phyloP scores from a whole-genome alignment of 2,113 vertebrate genomes.

The Nothobranchius kuhntae region DNA sequence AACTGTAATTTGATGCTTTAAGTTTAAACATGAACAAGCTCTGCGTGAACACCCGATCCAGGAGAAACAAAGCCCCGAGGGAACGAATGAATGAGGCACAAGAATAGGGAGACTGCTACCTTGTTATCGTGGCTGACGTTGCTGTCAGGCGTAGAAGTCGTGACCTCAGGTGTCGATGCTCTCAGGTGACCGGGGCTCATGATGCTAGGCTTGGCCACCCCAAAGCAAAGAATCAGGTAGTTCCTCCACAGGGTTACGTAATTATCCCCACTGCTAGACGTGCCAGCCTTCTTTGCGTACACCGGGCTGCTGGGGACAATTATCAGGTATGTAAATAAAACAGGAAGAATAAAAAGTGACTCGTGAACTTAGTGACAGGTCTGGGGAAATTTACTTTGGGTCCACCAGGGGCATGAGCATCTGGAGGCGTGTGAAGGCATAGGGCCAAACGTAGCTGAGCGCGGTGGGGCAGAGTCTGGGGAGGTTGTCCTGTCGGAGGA shows the following conservation, averaged over 20 bases:
- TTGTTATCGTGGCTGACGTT: conserved; percentile 92
- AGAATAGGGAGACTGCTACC: conserved; percentile 80
- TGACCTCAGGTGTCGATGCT: conserved; percentile 94
- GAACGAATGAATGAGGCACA: conserved; percentile 39
- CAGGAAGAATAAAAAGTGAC: not conserved
- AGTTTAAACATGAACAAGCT: conserved; percentile 56
- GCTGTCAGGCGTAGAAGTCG: conserved; percentile 88
- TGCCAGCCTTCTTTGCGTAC: conserved; percentile 95
- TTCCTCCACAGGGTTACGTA: conserved; percentile 94
- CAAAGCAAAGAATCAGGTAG: conserved; percentile 97
- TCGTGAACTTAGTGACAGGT: not conserved
- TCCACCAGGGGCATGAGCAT: conserved; percentile 94
- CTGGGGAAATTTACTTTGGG: conserved; percentile 84
- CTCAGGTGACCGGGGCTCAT: conserved; percentile 95
- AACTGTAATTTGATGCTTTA: conserved; percentile 47
- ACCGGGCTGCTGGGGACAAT: conserved; percentile 84
- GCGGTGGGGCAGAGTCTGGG: conserved; percentile 94
- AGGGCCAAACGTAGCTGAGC: conserved; percentile 96
- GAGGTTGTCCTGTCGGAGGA: conserved; percentile 93
- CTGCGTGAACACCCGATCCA: conserved; percentile 54
- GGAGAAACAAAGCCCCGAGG: conserved; percentile 35
- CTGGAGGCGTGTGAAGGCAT: conserved; percentile 92
- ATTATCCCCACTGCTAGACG: conserved; percentile 85
- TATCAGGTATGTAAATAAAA: conserved; percentile 24
- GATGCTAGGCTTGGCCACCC: conserved; percentile 95